Conservation (phyloP, 1,140 invertebrate genomes). For the Planococcus citri region DNA sequence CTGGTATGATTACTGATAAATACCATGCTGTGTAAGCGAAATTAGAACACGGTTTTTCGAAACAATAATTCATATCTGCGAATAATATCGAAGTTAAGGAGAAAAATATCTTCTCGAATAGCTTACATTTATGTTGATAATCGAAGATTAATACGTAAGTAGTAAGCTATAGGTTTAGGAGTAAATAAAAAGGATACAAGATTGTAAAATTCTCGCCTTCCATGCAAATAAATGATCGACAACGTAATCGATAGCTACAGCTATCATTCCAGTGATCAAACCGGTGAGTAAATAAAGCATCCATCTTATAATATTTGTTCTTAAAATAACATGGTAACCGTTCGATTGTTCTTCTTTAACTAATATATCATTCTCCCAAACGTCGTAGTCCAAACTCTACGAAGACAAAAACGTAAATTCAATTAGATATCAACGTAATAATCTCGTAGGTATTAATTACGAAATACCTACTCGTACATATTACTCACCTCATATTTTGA, state of each 20-base stretch:
- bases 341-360: constrained; percentile 63
- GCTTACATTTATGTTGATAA: background rate
- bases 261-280: constrained; percentile 78
- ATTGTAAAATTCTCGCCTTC: constrained; percentile 68
- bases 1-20: background rate
- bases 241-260: constrained; percentile 73
- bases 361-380: constrained; percentile 68
- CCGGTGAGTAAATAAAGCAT: constrained; percentile 88
- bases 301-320: constrained; percentile 74
- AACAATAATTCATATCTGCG: background rate
- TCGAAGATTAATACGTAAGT: background rate
- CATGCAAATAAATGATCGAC: constrained; percentile 70
- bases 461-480: background rate
- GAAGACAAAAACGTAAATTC: constrained; percentile 28
- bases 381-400: constrained; percentile 84
- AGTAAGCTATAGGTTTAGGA: constrained; percentile 22
- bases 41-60: background rate
- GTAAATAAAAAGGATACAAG: constrained; percentile 66
- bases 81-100: background rate
- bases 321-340: constrained; percentile 57
- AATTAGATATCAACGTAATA: background rate
- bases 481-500: constrained; percentile 1
- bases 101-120: background rate
- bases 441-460: background rate
- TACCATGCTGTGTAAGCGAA: background rate